phyloP scores from a whole-genome alignment of 2,797 vertebrate genomes.

The Scarus forsteni region DNA sequence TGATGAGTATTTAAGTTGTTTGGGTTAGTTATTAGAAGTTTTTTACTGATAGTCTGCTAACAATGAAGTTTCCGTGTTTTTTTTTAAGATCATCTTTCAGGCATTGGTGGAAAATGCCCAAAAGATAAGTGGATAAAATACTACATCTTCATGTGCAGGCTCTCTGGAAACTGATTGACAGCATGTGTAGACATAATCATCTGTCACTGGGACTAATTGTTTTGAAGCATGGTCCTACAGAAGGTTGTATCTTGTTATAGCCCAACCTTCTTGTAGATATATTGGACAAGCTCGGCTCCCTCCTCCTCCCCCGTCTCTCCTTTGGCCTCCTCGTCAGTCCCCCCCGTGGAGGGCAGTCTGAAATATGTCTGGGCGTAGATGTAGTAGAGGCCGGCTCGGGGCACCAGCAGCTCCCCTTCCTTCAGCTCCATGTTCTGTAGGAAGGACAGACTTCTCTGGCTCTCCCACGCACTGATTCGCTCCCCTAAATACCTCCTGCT shows the following conservation, averaged over 20 bases:
- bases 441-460: slow-evolving; percentile 89
- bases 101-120: too few relatives aligned
- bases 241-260: not conserved
- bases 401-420: slow-evolving; percentile 91
- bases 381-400: slow-evolving; percentile 90
- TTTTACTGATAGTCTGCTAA: too few relatives aligned
- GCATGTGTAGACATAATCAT: too few relatives aligned
- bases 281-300: slow-evolving; percentile 91
- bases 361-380: slow-evolving; percentile 97
- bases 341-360: slow-evolving; percentile 82
- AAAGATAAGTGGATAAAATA: too few relatives aligned
- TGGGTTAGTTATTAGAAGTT: too few relatives aligned
- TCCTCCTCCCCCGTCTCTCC: slow-evolving; percentile 68
- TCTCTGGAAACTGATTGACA: too few relatives aligned
- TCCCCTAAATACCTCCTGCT: slow-evolving; percentile 83
- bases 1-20: too few relatives aligned
- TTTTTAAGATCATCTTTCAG: too few relatives aligned
- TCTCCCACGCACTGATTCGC: slow-evolving; percentile 92
- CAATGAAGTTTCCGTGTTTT: too few relatives aligned
- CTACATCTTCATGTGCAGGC: too few relatives aligned
- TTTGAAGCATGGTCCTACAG: not conserved
- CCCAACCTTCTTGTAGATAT: slow-evolving; percentile 92
- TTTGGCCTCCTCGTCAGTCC: slow-evolving; percentile 67
- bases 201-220: not conserved
- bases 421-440: slow-evolving; percentile 89